Conservation (phyloP, 64 coral and sea anemone genomes). For the Dendronephthya gigantea region DNA sequence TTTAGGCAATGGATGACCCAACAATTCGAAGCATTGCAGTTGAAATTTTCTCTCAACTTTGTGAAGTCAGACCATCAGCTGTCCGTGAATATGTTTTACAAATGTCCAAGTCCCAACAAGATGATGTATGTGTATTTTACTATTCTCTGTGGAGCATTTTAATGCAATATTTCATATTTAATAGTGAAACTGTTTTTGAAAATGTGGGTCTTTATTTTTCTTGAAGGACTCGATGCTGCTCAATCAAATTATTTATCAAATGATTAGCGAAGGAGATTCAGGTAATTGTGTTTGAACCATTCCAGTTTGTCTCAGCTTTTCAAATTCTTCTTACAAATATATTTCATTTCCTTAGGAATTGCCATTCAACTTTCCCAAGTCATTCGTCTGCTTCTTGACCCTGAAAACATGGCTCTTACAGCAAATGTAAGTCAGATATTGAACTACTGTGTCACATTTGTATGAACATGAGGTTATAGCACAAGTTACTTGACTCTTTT, state of each 20-base stretch:
- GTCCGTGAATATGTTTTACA: conserved; percentile 90
- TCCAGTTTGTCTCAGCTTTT: not conserved
- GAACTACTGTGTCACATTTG: not conserved
- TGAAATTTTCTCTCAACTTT: conserved; percentile 84
- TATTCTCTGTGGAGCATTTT: not conserved
- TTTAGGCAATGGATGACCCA: conserved; percentile 66
- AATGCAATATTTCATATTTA: no score
- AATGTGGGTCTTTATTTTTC: no score
- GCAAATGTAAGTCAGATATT: conserved; percentile 74
- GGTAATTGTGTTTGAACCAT: conserved; percentile 1
- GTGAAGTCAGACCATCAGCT: conserved; percentile 78
- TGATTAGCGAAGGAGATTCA: conserved; percentile 96
- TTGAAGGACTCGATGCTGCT: conserved; percentile 85
- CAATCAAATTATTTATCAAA: conserved; percentile 91
- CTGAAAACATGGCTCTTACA: conserved; percentile 97
- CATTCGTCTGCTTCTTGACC: conserved; percentile 76
- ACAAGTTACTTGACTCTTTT: not conserved
- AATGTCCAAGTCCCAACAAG: conserved; percentile 58
- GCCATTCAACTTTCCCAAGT: conserved; percentile 81
- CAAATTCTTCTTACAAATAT: not conserved
- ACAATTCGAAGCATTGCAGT: conserved; percentile 57
- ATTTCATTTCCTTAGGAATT: conserved; percentile 45
- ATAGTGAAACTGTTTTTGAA: no score
- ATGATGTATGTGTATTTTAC: conserved; percentile 49
- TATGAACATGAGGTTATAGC: not conserved